phyloP scores from a whole-genome alignment of 2,888 invertebrate species.

The Epinotia nisella region DNA sequence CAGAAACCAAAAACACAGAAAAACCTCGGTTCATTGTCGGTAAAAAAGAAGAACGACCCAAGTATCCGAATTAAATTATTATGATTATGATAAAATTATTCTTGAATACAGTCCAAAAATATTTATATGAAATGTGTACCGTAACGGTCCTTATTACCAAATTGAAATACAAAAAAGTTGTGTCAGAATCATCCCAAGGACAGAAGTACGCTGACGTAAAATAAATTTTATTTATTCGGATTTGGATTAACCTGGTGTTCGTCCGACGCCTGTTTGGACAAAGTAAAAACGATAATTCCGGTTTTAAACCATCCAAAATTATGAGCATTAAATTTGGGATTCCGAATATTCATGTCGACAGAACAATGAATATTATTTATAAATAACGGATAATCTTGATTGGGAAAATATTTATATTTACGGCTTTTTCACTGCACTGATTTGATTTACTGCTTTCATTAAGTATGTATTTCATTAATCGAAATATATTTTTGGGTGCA shows the following conservation, averaged over 20 bases:
- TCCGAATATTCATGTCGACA: constrained; percentile 24
- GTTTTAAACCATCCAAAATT: constrained; percentile 5
- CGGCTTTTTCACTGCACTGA: not conserved
- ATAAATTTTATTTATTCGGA: constrained; percentile 1
- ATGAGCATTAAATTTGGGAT: constrained; percentile 14
- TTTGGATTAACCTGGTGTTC: not conserved
- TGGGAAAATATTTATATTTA: constrained; percentile 25
- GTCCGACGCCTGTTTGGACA: not conserved
- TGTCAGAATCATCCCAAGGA: too few relatives aligned
- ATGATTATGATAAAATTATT: too few relatives aligned
- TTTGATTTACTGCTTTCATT: constrained; percentile 4
- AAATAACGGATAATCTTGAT: constrained; percentile 29
- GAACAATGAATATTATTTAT: constrained; percentile 37
- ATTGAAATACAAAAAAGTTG: too few relatives aligned
- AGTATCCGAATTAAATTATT: too few relatives aligned
- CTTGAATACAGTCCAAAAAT: too few relatives aligned
- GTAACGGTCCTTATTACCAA: too few relatives aligned
- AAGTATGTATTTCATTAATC: not conserved
- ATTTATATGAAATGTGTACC: too few relatives aligned
- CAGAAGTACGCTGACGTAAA: not conserved
- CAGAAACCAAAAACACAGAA: too few relatives aligned
- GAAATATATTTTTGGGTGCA: not conserved
- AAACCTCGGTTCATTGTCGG: too few relatives aligned
- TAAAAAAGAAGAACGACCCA: too few relatives aligned
- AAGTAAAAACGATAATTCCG: constrained; percentile 11